Base-by-base conservation (phyloP, 2,797 vertebrate species). In the Meda fulgida region DNA sequence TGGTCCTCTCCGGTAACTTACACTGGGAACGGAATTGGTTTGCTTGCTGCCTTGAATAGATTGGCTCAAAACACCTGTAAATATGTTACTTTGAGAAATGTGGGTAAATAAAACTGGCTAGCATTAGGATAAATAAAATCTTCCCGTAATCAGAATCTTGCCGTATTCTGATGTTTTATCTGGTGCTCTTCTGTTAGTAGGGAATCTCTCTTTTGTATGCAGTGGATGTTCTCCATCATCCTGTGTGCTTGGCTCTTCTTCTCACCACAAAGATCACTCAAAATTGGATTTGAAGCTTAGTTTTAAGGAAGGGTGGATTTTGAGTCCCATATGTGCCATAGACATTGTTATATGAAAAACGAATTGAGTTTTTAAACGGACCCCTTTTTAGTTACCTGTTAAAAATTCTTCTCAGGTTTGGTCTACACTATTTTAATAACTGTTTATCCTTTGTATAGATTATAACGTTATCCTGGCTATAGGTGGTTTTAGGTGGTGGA, bases 141-240 rank as follows among this genome's bases (percentile, higher is more conserved):
- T n/a, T n/a, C n/a, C n/a, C n/a, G n/a, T n/a, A n/a, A n/a, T n/a
- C 34, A 8, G n/a, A 23, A 13, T 58, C 9, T 55, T 58, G 67
- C 7, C 51, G 18, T 55, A 29, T 81, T 55, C 29, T 2, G 26
- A 43, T 26, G 58, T 36, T 10, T 65, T 26, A 53, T 21, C 21
- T 63, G 29, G 53, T 31, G 63, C 21, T 75, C 21, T 21, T 43
- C 60, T 78, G 63, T 55, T 78, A 19, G 82, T n/a, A 60, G 65
- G 66, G 53, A 84, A 21, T 29, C 72, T 55, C 75, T 85, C 21
- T 51, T 85, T 85, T 80, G 84, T 80, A 85, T 85, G 78, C 84
- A 85, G 38, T 79, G 67, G 31, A 51, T 60, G 77, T 51, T 63
- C 55, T 80, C 53, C 31, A n/a, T 80, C 77, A 79, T 80, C 77